Conservation (phyloP, 2,888 invertebrate species). For the Ophonus ardosiacus region DNA sequence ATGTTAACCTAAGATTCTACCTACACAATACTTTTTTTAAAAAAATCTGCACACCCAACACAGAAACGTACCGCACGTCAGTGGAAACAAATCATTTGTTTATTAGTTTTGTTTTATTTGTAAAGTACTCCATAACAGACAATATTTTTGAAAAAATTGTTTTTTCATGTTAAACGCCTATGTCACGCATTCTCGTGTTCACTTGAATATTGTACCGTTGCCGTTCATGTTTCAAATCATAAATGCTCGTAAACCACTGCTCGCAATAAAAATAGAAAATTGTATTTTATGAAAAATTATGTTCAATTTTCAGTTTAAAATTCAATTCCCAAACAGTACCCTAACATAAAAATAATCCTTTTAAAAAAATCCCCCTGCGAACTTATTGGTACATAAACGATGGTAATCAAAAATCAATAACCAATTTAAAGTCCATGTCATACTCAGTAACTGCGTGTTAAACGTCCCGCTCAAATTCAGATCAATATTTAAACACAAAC, state of each 20-base stretch:
- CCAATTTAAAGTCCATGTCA: conserved; percentile 26
- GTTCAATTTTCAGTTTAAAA: neutral
- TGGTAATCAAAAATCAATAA: conserved; percentile 34
- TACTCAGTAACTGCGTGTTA: conserved; percentile 15
- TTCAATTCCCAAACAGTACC: neutral
- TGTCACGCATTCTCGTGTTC: too few species aligned
- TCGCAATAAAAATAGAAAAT: neutral
- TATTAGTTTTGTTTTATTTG: too few species aligned
- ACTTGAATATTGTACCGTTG: too few species aligned
- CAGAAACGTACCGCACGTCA: too few species aligned
- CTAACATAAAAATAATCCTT: neutral
- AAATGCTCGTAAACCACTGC: neutral
- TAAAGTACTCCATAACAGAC: too few species aligned
- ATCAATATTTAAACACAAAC: conserved; percentile 25
- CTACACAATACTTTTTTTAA: too few species aligned
- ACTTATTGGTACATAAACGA: conserved; percentile 10
- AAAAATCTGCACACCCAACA: too few species aligned
- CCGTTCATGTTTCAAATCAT: neutral
- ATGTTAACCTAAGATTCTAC: too few species aligned
- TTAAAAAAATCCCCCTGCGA: neutral
- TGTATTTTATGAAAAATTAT: neutral
- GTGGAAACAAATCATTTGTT: too few species aligned
- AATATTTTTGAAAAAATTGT: too few species aligned
- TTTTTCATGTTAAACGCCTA: too few species aligned
- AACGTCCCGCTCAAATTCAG: conserved; percentile 16